These are phyloP conservation scores for Andrena bicolor DNA, from an alignment of 2,888 invertebrate species.

Conservation along the genomic window DNA sequence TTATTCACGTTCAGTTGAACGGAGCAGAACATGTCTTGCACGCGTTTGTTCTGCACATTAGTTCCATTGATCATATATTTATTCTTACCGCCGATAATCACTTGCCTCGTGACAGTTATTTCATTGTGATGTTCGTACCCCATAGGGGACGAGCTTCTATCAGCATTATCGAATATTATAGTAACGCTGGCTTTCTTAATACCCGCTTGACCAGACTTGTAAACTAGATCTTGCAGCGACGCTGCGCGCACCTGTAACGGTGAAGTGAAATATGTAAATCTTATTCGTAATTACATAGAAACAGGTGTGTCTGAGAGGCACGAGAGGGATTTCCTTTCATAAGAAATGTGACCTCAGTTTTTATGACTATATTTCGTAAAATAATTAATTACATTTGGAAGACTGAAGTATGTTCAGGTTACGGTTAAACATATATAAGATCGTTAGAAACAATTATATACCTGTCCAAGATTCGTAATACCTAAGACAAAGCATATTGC, in stretches of 20 bases:
- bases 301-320: too few species aligned
- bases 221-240: slow-evolving; percentile 97
- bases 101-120: slow-evolving; percentile 96
- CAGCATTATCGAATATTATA: slow-evolving; percentile 96
- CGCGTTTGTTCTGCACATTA: slow-evolving; percentile 94
- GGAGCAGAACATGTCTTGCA: slow-evolving; percentile 97
- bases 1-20: slow-evolving; percentile 99
- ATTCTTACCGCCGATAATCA: slow-evolving; percentile 94
- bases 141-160: slow-evolving; percentile 92
- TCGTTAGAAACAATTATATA: slow-evolving; percentile 85
- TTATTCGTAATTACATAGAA: too few species aligned
- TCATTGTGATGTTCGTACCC: slow-evolving; percentile 97
- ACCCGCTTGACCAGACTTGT: slow-evolving; percentile 98
- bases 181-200: slow-evolving; percentile 98
- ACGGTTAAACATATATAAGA: slow-evolving; percentile 8
- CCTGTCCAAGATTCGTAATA: slow-evolving; percentile 95
- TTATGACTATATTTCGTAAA: not conserved
- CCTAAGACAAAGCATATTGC: slow-evolving; percentile 99
- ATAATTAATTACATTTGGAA: not conserved
- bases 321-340: too few species aligned
- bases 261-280: not conserved
- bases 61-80: slow-evolving; percentile 98
- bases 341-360: too few species aligned
- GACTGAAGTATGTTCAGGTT: not conserved
- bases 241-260: slow-evolving; percentile 92